Percentiles rank a stretch among this genome's conserved stretches.
Evolutionary conservation across 2,888 invertebrate species (phyloP).

Genomic region (Drosophila mayaguana): DNA sequence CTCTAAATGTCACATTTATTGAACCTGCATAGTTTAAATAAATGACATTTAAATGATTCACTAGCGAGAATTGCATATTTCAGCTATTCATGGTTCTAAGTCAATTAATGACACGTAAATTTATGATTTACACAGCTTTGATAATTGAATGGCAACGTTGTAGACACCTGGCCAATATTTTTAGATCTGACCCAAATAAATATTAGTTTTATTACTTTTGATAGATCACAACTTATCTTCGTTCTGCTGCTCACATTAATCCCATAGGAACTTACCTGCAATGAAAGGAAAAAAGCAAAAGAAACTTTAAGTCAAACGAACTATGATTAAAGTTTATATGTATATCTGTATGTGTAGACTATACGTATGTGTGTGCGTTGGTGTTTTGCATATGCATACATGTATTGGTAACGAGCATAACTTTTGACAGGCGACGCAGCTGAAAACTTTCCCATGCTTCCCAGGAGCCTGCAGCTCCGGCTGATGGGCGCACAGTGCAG

Average conservation of each 20-base stretch:
- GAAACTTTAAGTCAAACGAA: conserved; percentile 25
- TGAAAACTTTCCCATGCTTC: conserved; percentile 67
- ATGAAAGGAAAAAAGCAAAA: conserved; percentile 39
- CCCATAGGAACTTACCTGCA: conserved; percentile 63
- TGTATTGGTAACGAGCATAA: conserved; percentile 32
- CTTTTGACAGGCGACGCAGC: conserved; percentile 51
- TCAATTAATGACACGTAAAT: neutral
- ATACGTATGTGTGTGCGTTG: conserved; percentile 9
- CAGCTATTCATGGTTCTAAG: neutral
- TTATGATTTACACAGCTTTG: neutral
- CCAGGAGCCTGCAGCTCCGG: neutral
- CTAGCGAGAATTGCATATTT: neutral
- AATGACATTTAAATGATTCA: neutral
- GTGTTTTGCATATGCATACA: conserved; percentile 2
- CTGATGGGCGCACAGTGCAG: conserved; percentile 8
- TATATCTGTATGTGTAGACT: conserved; percentile 13
- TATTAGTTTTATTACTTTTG: neutral
- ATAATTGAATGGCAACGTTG: neutral
- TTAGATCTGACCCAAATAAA: neutral
- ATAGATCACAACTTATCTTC: conserved; percentile 6
- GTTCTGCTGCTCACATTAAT: neutral
- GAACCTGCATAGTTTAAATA: neutral
- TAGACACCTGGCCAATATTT: neutral
- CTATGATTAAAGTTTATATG: conserved; percentile 1
- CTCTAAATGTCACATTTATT: neutral